Conservation (phyloP, 2,797 vertebrate genomes). For the Leptoclinus maculatus region DNA sequence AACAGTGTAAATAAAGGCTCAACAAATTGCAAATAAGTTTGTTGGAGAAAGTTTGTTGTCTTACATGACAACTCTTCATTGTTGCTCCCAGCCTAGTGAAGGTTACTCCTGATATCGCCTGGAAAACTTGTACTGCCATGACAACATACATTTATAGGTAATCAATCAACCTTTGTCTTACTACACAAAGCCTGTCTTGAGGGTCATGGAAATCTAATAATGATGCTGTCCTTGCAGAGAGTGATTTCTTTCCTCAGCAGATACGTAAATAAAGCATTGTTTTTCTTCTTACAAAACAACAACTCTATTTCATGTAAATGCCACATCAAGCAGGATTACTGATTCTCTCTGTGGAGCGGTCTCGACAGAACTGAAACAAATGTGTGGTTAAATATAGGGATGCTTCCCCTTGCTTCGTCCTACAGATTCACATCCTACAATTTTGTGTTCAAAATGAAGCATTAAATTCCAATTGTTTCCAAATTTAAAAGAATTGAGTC, state of each 20-base stretch:
- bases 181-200: conserved; percentile 79
- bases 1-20: conserved; percentile 39
- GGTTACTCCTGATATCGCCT: conserved; percentile 73
- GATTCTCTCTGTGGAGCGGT: conserved; percentile 29
- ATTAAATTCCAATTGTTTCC: background rate
- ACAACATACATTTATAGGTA: conserved; percentile 80
- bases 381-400: conserved; percentile 9
- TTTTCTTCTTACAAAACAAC: conserved; percentile 45
- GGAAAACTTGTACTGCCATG: conserved; percentile 71
- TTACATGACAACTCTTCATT: conserved; percentile 78
- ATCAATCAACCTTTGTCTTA: conserved; percentile 86
- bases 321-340: conserved; percentile 33
- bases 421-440: background rate
- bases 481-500: background rate
- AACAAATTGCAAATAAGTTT: conserved; percentile 59
- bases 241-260: conserved; percentile 51
- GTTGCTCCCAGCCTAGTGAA: conserved; percentile 71
- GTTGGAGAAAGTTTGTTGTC: conserved; percentile 65
- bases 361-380: conserved; percentile 20
- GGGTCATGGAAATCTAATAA: conserved; percentile 80
- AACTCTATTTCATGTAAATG: conserved; percentile 43
- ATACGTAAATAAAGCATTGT: conserved; percentile 59
- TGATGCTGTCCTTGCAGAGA: conserved; percentile 69
- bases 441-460: background rate
- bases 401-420: background rate